Base-by-base conservation (phyloP, 1,140 invertebrate species). In the Dinoponera quadriceps region DNA sequence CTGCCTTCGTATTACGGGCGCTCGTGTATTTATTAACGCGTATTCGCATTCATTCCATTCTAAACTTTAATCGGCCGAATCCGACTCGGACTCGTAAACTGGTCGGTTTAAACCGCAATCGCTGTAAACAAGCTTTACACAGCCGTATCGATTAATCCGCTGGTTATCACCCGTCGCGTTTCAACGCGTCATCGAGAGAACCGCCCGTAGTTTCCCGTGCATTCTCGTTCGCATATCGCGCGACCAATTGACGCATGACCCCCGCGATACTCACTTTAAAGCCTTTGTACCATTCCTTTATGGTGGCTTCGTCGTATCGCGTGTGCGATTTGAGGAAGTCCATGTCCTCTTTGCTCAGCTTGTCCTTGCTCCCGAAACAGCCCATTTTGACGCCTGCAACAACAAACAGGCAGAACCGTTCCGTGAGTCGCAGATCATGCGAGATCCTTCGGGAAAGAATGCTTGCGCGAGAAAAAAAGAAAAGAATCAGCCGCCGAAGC, bases 201-300 rank as follows among this genome's bases (percentile, higher is more conserved):
- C 5, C 5, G 29, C 5, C 5, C n/a, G n/a, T n/a, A 20, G 7
- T 44, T 16, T 27, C 48, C 22, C 2, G 16, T 7, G 27, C n/a
- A 73, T 20, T 74, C 4, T 16, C 18, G 18, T 44, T 0, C 2
- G 16, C 20, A 38, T 68, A 51, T 54, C 20, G 22, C n/a, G 20
- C 11, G 27, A n/a, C 0, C 29, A 5, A 55, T 29, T 38, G 54
- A 69, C 3, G 38, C 27, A 62, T 44, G 27, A 3, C 1, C 0
- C 51, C 49, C 2, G n/a, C n/a, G 27, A 25, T 57, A 90, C 96
- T 96, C 94, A 98, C 98, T 97, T 98, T 98, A 94, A 99, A 99
- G 93, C 98, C 98, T 96, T 99, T 99, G 94, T 99, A 99, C 98
- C 98, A 99, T 95, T 99, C 98, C 94, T 99, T 99, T 94, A 99